Evolutionary conservation across 1,140 invertebrate species (phyloP), one percentile per base, ranked within the genome.

Genomic region (Pinna nobilis): DNA sequence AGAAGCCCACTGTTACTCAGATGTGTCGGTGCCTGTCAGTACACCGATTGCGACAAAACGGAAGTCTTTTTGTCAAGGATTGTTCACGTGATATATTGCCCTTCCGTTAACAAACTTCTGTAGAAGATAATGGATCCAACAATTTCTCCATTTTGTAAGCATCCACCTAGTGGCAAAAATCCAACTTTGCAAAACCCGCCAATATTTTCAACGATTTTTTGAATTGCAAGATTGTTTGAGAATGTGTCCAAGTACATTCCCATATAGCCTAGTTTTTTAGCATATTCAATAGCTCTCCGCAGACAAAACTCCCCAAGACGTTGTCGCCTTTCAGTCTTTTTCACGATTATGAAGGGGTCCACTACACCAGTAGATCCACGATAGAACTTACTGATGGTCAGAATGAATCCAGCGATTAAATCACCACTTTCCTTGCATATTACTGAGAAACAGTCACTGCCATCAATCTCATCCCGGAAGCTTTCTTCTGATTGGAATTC

Each of bases 221-320:
- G 76, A 64, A 82, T 77, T 32, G 76, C 74, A 7, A 44, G 53
- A 63, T 83, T 83, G 71, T 83, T 83, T 59, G 67, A 75, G 70
- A 83, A 83, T 0, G 77, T 79, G 63, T 83, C 82, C 11, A 81
- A 69, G 59, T 83, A 83, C 70, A 83, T 83, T 25, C 76, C 79
- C 32, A 73, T 50, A 50, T 78, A 83, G 23, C 70, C 75, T 7
- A 84, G 66, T 18, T 74, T 64, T 30, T 33, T 50, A 13, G 82
- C 77, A 50, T 78, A 76, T 1, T 78, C 50, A 11, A 82, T 69
- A 18, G 71, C 74, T 35, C 70, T 68, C 5, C 69, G 20, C 72
- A 82, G 65, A 25, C 78, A 80, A 41, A 80, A 71, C 18, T 68
- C 47, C 3, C 82, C 82, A 13, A 84, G 50, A 30, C 74, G 49